phyloP scores from a whole-genome alignment of 2,888 invertebrate genomes.

The Eugnorisma glareosa region DNA sequence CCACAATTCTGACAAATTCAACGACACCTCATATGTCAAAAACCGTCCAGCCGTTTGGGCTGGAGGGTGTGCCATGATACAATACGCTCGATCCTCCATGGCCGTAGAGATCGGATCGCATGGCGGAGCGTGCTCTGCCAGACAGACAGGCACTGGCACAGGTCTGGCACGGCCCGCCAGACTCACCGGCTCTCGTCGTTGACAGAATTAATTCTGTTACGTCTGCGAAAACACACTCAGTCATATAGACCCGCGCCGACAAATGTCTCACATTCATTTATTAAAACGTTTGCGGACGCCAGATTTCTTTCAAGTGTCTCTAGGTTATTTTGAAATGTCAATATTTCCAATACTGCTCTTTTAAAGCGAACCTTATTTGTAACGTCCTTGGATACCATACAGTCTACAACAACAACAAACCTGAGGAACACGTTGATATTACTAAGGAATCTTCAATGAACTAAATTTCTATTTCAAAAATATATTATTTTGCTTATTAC shows the following conservation, averaged over 20 bases:
- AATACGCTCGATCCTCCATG: not conserved
- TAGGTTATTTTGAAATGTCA: not conserved
- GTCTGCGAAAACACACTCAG: constrained; percentile 3
- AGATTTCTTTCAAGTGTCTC: not conserved
- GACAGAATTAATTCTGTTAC: constrained; percentile 17
- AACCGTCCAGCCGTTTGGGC: too few species aligned
- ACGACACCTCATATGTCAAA: too few species aligned
- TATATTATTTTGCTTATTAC: too few species aligned
- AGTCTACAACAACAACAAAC: too few species aligned
- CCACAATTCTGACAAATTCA: too few species aligned
- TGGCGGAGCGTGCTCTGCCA: not conserved
- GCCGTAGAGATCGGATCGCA: not conserved
- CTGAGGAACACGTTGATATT: too few species aligned
- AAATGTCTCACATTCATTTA: constrained; percentile 5
- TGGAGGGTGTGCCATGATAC: too few species aligned
- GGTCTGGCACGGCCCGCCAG: not conserved
- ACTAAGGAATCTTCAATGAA: too few species aligned
- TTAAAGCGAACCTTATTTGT: too few species aligned
- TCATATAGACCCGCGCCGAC: not conserved
- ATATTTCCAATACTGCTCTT: not conserved
- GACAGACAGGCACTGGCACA: not conserved
- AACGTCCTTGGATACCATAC: too few species aligned
- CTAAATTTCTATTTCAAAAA: too few species aligned
- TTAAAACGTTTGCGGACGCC: not conserved
- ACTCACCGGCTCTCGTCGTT: constrained; percentile 8